phyloP scores from a whole-genome alignment of 2,888 invertebrate genomes.

The Metopia argyrocephala region DNA sequence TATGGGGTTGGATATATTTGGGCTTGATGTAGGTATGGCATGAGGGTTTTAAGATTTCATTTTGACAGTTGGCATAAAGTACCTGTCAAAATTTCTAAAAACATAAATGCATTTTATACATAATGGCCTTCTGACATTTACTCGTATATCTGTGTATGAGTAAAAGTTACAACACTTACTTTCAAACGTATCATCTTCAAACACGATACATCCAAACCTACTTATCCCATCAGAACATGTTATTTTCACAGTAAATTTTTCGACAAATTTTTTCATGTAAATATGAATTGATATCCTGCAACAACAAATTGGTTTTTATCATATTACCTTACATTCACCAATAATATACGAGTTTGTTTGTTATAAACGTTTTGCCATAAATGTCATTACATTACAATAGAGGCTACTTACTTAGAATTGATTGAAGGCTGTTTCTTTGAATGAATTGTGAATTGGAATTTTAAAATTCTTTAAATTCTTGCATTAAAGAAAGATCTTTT shows the following conservation, averaged over 20 bases:
- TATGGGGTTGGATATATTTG: no score
- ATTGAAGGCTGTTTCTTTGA: neutral
- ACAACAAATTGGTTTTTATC: no score
- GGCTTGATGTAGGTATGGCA: neutral
- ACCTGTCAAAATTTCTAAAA: slow-evolving; percentile 64
- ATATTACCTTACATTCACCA: no score
- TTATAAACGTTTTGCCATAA: no score
- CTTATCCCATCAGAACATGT: slow-evolving; percentile 19
- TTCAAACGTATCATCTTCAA: slow-evolving; percentile 5
- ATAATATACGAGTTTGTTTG: no score
- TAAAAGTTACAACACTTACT: slow-evolving; percentile 17
- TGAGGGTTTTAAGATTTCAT: slow-evolving; percentile 35
- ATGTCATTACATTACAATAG: slow-evolving; percentile 39
- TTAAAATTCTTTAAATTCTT: no score
- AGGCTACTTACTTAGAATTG: neutral
- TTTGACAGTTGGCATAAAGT: slow-evolving; percentile 65
- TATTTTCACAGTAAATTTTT: slow-evolving; percentile 24
- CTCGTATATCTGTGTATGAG: slow-evolving; percentile 45
- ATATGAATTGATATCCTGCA: neutral
- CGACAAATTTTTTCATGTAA: neutral
- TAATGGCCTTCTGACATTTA: slow-evolving; percentile 64
- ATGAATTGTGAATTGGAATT: neutral
- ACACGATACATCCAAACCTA: neutral
- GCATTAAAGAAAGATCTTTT: no score
- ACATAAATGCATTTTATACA: slow-evolving; percentile 62